These are phyloP conservation scores for Thermophis baileyi DNA, from an alignment of 2,113 vertebrate species.

Conservation along the genomic window DNA sequence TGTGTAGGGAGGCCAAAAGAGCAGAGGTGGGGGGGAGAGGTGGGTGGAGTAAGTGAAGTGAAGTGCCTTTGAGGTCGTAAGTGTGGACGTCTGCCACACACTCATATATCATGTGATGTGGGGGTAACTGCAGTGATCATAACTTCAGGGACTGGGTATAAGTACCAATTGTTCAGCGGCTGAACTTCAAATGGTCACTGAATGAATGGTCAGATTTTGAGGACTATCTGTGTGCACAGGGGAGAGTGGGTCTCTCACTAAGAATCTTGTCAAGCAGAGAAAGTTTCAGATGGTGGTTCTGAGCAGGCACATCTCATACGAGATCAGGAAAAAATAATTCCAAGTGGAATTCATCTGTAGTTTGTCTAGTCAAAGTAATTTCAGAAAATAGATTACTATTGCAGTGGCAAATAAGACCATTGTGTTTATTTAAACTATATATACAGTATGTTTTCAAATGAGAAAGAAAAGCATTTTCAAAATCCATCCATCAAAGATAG, in stretches of 20 bases:
- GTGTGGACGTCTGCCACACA: not conserved
- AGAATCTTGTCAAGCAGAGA: not conserved
- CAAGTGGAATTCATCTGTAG: not conserved
- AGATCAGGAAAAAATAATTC: not conserved
- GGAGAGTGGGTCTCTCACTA: not conserved
- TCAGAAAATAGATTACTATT: not conserved
- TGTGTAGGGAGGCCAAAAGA: not conserved
- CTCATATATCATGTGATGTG: not conserved
- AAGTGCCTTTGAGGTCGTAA: not conserved
- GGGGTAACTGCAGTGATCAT: not conserved
- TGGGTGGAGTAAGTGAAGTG: not conserved
- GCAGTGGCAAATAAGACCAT: not conserved
- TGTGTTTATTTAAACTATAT: not conserved
- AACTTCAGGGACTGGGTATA: not conserved
- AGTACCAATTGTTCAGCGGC: not conserved
- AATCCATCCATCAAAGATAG: not conserved
- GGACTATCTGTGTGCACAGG: not conserved
- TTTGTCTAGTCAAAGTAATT: not conserved
- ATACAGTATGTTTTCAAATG: not conserved
- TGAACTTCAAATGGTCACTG: not conserved
- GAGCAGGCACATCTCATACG: not conserved
- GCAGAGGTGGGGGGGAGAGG: not conserved
- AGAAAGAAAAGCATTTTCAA: not conserved
- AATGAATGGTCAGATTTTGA: not conserved
- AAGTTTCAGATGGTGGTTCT: not conserved